phyloP scores from a whole-genome alignment of 1,140 invertebrate genomes.

The Diuraphis noxia region DNA sequence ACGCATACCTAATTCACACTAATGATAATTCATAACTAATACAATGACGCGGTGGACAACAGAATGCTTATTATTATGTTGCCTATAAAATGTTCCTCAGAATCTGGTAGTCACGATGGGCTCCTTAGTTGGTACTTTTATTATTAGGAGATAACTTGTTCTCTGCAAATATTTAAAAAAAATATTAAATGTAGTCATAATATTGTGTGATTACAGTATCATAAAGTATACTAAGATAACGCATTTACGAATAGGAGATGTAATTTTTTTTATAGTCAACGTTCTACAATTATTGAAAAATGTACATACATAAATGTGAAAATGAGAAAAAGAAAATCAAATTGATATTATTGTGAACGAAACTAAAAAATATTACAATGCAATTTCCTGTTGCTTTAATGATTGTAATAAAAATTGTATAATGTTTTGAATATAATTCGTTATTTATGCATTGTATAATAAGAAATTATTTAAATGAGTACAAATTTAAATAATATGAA shows the following conservation, averaged over 20 bases:
- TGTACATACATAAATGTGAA: neutral
- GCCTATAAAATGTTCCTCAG: neutral
- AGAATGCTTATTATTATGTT: neutral
- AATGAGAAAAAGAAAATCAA: neutral
- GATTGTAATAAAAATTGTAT: neutral
- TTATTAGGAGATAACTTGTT: neutral
- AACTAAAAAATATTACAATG: neutral
- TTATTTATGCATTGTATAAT: neutral
- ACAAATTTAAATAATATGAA: neutral
- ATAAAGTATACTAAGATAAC: neutral
- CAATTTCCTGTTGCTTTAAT: conserved; percentile 1
- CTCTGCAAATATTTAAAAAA: neutral
- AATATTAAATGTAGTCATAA: neutral
- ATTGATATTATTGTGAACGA: neutral
- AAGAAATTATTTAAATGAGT: neutral
- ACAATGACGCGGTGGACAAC: no score
- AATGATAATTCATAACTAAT: no score
- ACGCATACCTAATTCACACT: no score
- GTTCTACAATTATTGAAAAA: neutral
- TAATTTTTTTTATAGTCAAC: neutral
- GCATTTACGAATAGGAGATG: neutral
- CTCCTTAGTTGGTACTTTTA: neutral
- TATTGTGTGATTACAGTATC: neutral
- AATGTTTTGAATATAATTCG: neutral
- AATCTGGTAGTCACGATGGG: neutral